Conservation (phyloP, 2,113 vertebrate species). For the Corvus hawaiiensis region DNA sequence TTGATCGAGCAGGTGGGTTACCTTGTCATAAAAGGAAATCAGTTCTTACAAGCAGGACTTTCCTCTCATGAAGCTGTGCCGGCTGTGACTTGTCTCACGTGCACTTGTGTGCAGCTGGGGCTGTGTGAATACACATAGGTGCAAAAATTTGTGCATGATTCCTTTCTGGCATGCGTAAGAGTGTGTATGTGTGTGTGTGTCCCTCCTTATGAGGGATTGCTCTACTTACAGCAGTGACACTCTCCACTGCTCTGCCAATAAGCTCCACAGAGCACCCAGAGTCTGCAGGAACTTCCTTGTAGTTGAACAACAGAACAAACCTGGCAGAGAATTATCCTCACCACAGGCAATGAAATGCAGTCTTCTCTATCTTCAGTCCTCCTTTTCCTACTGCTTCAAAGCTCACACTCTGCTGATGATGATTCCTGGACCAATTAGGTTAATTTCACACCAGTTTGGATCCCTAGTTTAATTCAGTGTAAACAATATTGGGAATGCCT, state of each 20-base stretch:
- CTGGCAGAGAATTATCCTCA: neutral
- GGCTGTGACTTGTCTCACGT: neutral
- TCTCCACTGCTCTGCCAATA: neutral
- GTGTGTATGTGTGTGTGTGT: neutral
- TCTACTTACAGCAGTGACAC: neutral
- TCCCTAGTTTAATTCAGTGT: neutral
- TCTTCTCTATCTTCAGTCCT: neutral
- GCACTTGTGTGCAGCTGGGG: neutral
- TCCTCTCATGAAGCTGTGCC: neutral
- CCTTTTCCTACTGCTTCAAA: neutral
- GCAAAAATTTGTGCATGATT: neutral
- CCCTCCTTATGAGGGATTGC: neutral
- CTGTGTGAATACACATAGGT: neutral
- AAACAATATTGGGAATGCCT: neutral
- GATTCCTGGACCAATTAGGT: neutral
- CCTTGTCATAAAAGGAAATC: neutral
- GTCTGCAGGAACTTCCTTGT: neutral
- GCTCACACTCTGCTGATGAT: fast-evolving
- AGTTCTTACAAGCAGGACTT: neutral
- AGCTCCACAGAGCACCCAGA: neutral
- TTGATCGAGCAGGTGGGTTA: neutral
- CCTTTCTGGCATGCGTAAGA: neutral
- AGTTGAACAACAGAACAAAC: neutral
- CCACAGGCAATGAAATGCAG: neutral
- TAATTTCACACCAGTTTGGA: neutral